Conservation (phyloP, 2,888 invertebrate species). For the Agrotis ipsilon region DNA sequence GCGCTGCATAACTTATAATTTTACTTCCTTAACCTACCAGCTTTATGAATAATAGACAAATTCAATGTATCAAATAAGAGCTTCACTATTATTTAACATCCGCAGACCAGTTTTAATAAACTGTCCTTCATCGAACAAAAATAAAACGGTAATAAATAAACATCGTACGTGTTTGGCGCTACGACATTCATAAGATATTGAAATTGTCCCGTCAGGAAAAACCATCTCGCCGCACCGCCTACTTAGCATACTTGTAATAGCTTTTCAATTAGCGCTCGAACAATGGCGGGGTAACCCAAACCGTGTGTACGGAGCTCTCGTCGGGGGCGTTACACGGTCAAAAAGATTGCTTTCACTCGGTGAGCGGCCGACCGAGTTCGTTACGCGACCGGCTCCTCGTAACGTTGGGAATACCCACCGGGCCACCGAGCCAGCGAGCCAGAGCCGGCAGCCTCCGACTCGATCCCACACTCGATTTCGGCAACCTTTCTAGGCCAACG, state of each 20-base stretch:
- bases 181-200: conserved; percentile 54
- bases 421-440: conserved; percentile 25
- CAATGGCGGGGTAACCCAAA: conserved; percentile 75
- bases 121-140: conserved; percentile 27
- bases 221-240: conserved; percentile 59
- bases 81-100: conserved; percentile 18
- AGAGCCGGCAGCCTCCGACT: conserved; percentile 63
- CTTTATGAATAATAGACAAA: conserved; percentile 6
- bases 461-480: conserved; percentile 47
- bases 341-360: conserved; percentile 80
- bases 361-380: conserved; percentile 65
- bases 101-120: conserved; percentile 14
- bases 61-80: background rate
- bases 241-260: conserved; percentile 69
- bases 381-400: conserved; percentile 72
- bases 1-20: conserved; percentile 12
- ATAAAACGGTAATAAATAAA: conserved; percentile 45
- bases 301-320: conserved; percentile 54
- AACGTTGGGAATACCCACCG: conserved; percentile 82
- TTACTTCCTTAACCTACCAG: conserved; percentile 9
- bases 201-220: conserved; percentile 64
- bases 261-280: conserved; percentile 63
- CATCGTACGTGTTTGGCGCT: conserved; percentile 36
- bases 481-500: conserved; percentile 33
- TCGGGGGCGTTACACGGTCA: conserved; percentile 60